Evolutionary conservation across 2,797 vertebrate genomes (phyloP).

Genomic region (Bufotes viridis): DNA sequence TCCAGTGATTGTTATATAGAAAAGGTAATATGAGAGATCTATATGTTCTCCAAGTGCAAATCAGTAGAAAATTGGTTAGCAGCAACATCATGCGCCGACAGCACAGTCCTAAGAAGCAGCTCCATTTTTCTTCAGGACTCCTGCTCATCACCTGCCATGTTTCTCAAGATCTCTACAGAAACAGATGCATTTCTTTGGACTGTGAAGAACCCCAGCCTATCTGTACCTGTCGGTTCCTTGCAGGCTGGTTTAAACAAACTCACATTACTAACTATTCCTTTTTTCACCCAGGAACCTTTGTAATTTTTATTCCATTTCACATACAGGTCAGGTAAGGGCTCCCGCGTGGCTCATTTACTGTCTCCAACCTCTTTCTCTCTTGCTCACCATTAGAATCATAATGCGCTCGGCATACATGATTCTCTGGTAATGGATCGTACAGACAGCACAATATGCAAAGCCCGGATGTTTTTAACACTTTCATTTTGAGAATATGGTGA

Average conservation of each 20-base stretch:
- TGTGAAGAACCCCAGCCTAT: constrained; percentile 1
- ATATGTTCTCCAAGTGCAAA: neutral
- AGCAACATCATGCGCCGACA: neutral
- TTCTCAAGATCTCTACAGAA: neutral
- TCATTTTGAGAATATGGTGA: constrained; percentile 23
- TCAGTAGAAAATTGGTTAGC: constrained; percentile 14
- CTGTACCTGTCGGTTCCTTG: constrained; percentile 41
- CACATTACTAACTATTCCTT: constrained; percentile 35
- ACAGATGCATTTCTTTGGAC: neutral
- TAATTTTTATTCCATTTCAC: constrained; percentile 52
- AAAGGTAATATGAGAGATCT: neutral
- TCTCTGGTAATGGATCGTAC: constrained; percentile 41
- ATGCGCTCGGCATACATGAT: constrained; percentile 42
- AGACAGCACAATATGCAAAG: constrained; percentile 20
- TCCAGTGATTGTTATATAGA: constrained; percentile 15
- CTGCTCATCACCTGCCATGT: neutral
- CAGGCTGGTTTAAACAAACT: constrained; percentile 44
- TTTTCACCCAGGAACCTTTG: constrained; percentile 39
- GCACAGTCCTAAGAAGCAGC: no score
- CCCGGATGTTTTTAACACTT: constrained; percentile 27
- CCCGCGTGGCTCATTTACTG: constrained; percentile 40
- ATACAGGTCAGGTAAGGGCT: constrained; percentile 54
- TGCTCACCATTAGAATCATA: constrained; percentile 47
- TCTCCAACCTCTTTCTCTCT: constrained; percentile 35
- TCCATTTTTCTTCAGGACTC: neutral